Conservation (phyloP, 2,113 vertebrate species). For the Pungitius pungitius region DNA sequence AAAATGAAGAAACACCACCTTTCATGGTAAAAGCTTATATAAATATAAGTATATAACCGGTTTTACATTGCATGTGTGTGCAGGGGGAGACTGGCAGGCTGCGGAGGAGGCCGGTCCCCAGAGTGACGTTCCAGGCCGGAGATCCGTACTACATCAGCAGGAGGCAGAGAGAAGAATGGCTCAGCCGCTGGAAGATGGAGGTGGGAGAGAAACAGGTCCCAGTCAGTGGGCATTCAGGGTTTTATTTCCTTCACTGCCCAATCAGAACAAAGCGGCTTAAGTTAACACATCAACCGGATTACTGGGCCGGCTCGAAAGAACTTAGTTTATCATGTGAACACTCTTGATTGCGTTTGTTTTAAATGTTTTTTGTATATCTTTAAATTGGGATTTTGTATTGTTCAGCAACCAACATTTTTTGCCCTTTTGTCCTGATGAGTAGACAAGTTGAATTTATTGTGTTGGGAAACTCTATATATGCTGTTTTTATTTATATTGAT, state of each 20-base stretch:
- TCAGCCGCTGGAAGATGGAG: slow-evolving; percentile 94
- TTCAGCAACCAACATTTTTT: slow-evolving; percentile 16
- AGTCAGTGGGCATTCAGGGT: slow-evolving; percentile 51
- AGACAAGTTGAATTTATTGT: slow-evolving; percentile 10
- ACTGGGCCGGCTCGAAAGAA: background rate
- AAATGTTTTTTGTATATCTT: slow-evolving; percentile 15
- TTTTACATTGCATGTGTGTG: slow-evolving; percentile 36
- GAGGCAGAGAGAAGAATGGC: slow-evolving; percentile 94
- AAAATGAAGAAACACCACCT: slow-evolving; percentile 7
- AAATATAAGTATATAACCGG: background rate
- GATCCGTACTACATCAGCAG: slow-evolving; percentile 98
- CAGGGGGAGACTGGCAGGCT: slow-evolving; percentile 90
- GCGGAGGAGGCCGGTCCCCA: slow-evolving; percentile 92
- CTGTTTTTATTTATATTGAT: slow-evolving; percentile 19
- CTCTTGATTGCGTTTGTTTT: slow-evolving; percentile 3
- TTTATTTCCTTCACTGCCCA: background rate
- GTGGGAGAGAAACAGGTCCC: slow-evolving; percentile 80
- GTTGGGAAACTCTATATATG: slow-evolving; percentile 9
- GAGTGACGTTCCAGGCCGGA: slow-evolving; percentile 96
- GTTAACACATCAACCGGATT: background rate
- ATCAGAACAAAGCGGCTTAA: slow-evolving; percentile 1
- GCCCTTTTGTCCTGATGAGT: slow-evolving; percentile 3
- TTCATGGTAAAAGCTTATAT: slow-evolving; percentile 13
- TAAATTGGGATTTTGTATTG: slow-evolving; percentile 12
- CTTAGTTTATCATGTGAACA: background rate